Evolutionary conservation across 2,113 vertebrate genomes (phyloP).

Genomic region (Verasper variegatus): DNA sequence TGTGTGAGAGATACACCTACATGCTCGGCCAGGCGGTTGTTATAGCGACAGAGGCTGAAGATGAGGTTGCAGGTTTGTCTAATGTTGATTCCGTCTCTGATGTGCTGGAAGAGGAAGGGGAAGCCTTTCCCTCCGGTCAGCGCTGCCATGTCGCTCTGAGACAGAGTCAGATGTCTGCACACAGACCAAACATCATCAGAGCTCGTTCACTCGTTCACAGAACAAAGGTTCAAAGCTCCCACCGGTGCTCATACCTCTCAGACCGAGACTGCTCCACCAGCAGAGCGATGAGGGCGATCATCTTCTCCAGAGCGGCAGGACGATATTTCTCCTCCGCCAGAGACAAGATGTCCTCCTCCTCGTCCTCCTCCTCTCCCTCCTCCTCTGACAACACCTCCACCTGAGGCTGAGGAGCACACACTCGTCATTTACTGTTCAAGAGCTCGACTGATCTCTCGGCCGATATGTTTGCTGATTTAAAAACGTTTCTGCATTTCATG

Average conservation of each 20-base stretch:
- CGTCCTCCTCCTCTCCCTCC: slow-evolving; percentile 97
- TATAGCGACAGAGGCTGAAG: slow-evolving; percentile 98
- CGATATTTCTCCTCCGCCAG: slow-evolving; percentile 99
- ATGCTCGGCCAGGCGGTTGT: slow-evolving; percentile 97
- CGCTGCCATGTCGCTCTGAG: slow-evolving; percentile 98
- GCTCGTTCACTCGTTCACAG: background rate
- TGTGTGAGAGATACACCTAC: slow-evolving; percentile 72
- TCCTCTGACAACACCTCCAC: slow-evolving; percentile 99
- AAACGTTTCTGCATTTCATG: too few species aligned
- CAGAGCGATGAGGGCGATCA: slow-evolving; percentile 98
- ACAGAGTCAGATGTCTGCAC: slow-evolving; percentile 95
- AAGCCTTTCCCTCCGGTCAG: slow-evolving; percentile 99
- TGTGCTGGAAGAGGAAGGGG: slow-evolving; percentile 99
- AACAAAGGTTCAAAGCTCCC: background rate
- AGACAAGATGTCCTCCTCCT: slow-evolving; percentile 98
- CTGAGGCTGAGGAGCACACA: slow-evolving; percentile 86
- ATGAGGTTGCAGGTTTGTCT: slow-evolving; percentile 98
- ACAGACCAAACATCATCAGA: background rate
- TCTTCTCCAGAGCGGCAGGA: slow-evolving; percentile 98
- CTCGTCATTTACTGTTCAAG: too few species aligned
- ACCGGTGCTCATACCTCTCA: slow-evolving; percentile 85
- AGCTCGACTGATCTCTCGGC: too few species aligned
- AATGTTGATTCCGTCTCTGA: slow-evolving; percentile 99
- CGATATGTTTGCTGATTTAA: too few species aligned
- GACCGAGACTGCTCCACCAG: slow-evolving; percentile 98